These are phyloP conservation scores for Heterodera schachtii DNA, from an alignment of 1,140 invertebrate species.

Conservation along the genomic window DNA sequence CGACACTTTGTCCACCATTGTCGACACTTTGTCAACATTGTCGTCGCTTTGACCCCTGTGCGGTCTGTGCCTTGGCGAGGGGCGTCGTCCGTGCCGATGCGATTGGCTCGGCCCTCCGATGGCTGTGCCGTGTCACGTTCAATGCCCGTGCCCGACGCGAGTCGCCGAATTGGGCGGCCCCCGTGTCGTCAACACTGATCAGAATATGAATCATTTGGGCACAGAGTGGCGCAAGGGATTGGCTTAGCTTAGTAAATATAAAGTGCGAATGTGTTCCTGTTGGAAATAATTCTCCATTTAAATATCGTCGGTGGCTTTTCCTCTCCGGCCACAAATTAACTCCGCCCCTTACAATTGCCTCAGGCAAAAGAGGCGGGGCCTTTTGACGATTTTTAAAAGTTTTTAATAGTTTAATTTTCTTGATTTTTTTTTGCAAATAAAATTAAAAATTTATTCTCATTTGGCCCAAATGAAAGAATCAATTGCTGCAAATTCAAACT, in stretches of 20 bases:
- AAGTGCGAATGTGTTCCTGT: too few species aligned
- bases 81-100: not conserved
- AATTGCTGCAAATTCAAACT: too few species aligned
- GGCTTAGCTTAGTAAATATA: too few species aligned
- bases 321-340: not conserved
- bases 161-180: conserved; percentile 11
- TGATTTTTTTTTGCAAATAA: too few species aligned
- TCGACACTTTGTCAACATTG: not conserved
- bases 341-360: not conserved
- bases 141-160: not conserved
- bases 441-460: too few species aligned
- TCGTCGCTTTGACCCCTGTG: not conserved
- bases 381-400: not conserved
- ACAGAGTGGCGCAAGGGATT: too few species aligned
- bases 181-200: conserved; percentile 18
- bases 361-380: not conserved
- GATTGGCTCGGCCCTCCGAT: not conserved
- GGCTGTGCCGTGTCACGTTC: not conserved
- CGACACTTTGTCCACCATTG: too few species aligned
- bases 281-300: not conserved
- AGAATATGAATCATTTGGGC: conserved; percentile 28
- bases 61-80: not conserved
- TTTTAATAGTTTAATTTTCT: not conserved
- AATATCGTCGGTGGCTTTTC: not conserved
- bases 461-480: too few species aligned